Base-by-base conservation (phyloP, 2,888 invertebrate genomes). In the Callimorpha dominula region DNA sequence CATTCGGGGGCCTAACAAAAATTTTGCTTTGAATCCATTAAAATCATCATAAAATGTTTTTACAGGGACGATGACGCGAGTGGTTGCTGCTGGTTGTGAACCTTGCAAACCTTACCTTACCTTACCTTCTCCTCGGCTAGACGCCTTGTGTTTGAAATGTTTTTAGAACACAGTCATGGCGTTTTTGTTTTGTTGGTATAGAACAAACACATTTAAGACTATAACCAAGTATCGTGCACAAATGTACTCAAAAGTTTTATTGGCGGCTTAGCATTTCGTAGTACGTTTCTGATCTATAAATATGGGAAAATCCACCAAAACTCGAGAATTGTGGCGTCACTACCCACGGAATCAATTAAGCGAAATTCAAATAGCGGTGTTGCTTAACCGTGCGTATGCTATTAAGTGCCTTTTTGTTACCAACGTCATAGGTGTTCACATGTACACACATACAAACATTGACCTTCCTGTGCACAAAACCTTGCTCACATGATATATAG, bases 261-360 rank as follows among this genome's bases (percentile, higher is more conserved):
- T 31, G 17, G 49, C 31, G 8, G 11, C 49, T 31, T 49, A 52
- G 1, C 20, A 54, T 43, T 54, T 54, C 42, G 54, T 43, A 42
- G 54, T 42, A 69, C 1, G 42, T 12, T 40, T 57, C 14, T 17
- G 3, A 40, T 64, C 9, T 46, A 15, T 42, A 1, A 65, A 43
- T 40, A 67, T 71, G 31, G 40, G 49, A 68, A 62, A 52, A 62
- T 66, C 70, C 60, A 8, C 31, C 31, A 43, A 65, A 73, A 42
- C 43, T 40, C 17, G 31, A 43, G 17, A 66, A 43, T 67, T 62
- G 15, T 71, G 52, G 71, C 50, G 31, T n/a, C n/a, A 20, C 69
- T 70, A 73, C 63, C 72, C 65, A 77, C 68, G 70, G 76, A 77
- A 80, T 84, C 80, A 78, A 82, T 82, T 81, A 75, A 76, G 62